Evolutionary conservation across 1,140 invertebrate genomes (phyloP), one percentile per base, ranked within the genome.

Genomic region (Chelonus insularis): DNA sequence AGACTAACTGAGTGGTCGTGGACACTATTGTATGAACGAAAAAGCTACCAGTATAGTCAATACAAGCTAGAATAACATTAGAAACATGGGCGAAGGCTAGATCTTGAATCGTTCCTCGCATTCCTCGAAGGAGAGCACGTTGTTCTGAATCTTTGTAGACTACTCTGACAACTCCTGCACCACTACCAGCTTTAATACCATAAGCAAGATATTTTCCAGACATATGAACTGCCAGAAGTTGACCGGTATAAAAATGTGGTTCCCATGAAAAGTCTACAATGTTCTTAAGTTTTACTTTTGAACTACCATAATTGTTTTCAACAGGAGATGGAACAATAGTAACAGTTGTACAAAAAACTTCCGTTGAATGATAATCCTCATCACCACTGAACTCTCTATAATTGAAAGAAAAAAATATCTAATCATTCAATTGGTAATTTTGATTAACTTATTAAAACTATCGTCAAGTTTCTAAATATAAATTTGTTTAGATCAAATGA

Each of bases 261-360:
- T 97, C 94, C 95, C 95, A 97, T 60, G 90, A 90, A 75, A 93
- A 97, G 69, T 97, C 93, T 8, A 96, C 94, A 47, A 96, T 86
- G 76, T 91, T 95, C 69, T 90, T 93, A 14, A 96, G 85, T 72
- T 95, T 96, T 6, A 98, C 89, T 79, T 94, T 93, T 0, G 92
- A 94, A 70, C 89, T 91, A 21, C 89, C 92, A 79, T 88, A 88
- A 68, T 85, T 85, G 65, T 91, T 88, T 34, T 77, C 85, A 12
- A 88, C 89, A 14, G 85, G 79, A 57, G 87, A 90, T 16, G 88
- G 87, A 58, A 87, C 81, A 2, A 95, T 85, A 51, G 86, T 85
- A 11, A 94, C 89, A 72, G 92, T 84, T 43, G 84, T 83, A 34
- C 87, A 85, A 70, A 82, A 85, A 18, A 94, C 82, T 70, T 86